Percentiles rank a stretch among this genome's conserved stretches.
Conservation (phyloP, 2,888 invertebrate genomes). For the Harpagoxenus sublaevis region DNA sequence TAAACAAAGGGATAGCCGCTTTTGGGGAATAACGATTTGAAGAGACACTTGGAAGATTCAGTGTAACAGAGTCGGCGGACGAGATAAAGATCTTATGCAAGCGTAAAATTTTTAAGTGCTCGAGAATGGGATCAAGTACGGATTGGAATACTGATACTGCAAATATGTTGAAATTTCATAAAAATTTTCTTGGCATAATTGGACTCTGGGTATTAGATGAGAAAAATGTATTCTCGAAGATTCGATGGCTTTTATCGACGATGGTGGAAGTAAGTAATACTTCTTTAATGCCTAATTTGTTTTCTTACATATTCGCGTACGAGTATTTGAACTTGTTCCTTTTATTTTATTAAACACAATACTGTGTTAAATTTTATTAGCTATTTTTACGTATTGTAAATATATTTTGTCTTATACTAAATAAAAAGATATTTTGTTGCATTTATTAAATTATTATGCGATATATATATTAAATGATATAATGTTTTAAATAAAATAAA, state of each 20-base stretch:
- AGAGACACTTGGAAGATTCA: not conserved
- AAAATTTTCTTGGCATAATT: slow-evolving; percentile 27
- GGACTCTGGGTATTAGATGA: slow-evolving; percentile 36
- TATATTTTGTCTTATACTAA: not conserved
- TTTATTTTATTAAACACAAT: not conserved
- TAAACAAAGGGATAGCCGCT: not conserved
- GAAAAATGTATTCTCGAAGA: not conserved
- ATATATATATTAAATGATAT: not conserved
- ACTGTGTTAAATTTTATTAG: not conserved
- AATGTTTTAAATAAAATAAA: not conserved
- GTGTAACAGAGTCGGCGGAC: too few relatives aligned
- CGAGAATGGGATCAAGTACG: slow-evolving; percentile 8
- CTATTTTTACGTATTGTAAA: not conserved
- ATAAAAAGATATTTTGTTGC: not conserved
- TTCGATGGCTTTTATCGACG: slow-evolving; percentile 31
- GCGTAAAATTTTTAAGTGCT: not conserved
- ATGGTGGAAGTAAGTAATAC: slow-evolving; percentile 25
- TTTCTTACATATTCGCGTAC: not conserved
- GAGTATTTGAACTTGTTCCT: not conserved
- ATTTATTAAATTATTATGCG: not conserved
- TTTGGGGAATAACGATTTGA: not conserved
- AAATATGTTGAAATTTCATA: slow-evolving; percentile 16
- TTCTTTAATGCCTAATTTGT: not conserved
- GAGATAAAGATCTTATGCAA: not conserved
- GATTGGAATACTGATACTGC: not conserved